Evolutionary conservation across 2,888 invertebrate genomes (phyloP).

Genomic region (Smittia aterrima): DNA sequence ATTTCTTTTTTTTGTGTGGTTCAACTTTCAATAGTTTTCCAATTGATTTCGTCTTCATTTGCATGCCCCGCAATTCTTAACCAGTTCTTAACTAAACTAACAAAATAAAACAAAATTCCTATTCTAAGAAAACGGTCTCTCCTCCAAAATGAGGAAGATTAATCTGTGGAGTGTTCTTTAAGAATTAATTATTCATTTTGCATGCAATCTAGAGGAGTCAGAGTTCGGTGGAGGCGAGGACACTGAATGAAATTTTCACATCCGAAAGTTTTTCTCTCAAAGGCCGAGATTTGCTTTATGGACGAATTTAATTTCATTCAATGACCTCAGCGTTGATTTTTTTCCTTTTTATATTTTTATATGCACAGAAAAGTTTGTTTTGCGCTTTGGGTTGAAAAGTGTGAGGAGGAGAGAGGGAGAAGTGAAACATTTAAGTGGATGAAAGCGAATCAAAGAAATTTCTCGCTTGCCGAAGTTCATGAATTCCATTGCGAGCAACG

Average conservation of each 20-base stretch:
- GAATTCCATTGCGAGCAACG: constrained; percentile 17
- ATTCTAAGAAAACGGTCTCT: neutral
- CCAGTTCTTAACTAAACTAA: neutral
- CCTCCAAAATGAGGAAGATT: neutral
- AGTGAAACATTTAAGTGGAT: neutral
- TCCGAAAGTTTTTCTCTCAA: neutral
- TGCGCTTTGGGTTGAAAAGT: neutral
- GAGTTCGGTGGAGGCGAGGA: neutral
- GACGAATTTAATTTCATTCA: constrained; percentile 36
- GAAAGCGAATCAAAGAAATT: constrained; percentile 14
- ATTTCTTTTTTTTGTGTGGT: neutral
- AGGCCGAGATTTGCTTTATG: neutral
- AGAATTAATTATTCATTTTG: constrained; percentile 22
- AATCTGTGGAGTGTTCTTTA: neutral
- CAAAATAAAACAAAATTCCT: neutral
- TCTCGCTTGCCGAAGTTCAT: constrained; percentile 23
- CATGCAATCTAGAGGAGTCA: constrained; percentile 6
- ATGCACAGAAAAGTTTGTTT: constrained; percentile 17
- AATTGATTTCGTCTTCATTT: neutral
- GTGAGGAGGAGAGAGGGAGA: neutral
- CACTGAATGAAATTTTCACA: constrained; percentile 36
- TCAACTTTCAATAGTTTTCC: constrained; percentile 26
- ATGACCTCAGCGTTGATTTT: constrained; percentile 37
- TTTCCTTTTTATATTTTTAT: constrained; percentile 2
- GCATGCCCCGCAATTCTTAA: neutral